Conservation (phyloP, 1,140 invertebrate genomes). For the Drosophila cardini region DNA sequence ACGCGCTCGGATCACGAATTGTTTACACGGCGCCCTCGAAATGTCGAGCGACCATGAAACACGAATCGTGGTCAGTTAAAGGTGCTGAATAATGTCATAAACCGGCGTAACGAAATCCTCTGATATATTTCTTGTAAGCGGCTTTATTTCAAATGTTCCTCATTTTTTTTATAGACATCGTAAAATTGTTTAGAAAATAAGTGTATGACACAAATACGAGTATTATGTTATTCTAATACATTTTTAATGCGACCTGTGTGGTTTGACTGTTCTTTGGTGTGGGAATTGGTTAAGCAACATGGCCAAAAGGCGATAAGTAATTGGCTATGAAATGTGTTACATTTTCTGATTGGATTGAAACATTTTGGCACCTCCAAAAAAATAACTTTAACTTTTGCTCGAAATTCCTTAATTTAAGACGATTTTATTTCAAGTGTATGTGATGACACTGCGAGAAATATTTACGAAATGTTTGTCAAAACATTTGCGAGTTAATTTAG, state of each 20-base stretch:
- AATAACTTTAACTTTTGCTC: neutral
- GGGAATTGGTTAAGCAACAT: constrained; percentile 7
- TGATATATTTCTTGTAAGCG: constrained; percentile 16
- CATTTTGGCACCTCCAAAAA: neutral
- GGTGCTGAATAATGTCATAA: constrained; percentile 41
- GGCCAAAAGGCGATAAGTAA: constrained; percentile 55
- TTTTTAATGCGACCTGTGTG: constrained; percentile 56
- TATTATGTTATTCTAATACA: constrained; percentile 61
- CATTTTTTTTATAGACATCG: constrained; percentile 52
- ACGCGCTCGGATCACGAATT: constrained; percentile 57
- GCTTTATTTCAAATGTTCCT: constrained; percentile 2
- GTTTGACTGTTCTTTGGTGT: neutral
- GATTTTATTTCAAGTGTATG: constrained; percentile 1
- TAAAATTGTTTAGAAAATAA: constrained; percentile 57
- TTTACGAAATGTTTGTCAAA: neutral
- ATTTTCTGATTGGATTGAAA: constrained; percentile 27
- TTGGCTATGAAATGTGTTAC: constrained; percentile 41
- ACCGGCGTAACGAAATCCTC: neutral
- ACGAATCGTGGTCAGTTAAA: constrained; percentile 17
- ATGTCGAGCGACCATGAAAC: constrained; percentile 22
- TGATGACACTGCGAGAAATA: neutral
- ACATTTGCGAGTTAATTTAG: constrained; percentile 33
- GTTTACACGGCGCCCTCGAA: constrained; percentile 28
- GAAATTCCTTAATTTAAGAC: neutral
- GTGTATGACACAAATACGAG: constrained; percentile 59